Conservation (phyloP, 2,888 invertebrate genomes). For the Loripinus fragilis region DNA sequence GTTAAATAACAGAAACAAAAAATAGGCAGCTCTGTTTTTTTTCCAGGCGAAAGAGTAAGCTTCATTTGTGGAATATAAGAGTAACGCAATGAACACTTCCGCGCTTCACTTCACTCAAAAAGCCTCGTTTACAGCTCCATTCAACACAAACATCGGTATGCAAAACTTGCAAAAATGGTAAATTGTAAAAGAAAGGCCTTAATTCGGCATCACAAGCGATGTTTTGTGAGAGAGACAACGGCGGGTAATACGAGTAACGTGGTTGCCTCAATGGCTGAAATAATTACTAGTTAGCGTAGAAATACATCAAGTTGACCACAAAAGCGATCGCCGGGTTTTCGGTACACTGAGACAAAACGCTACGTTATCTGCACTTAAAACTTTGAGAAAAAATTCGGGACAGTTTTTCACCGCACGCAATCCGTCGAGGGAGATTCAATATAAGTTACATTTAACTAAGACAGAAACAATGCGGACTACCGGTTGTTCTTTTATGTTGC, state of each 20-base stretch:
- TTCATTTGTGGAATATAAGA: constrained; percentile 68
- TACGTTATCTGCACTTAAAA: constrained; percentile 50
- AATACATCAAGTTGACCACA: constrained; percentile 62
- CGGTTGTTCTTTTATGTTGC: constrained; percentile 31
- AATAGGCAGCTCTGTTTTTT: no score
- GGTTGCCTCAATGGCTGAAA: constrained; percentile 51
- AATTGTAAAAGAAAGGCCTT: constrained; percentile 32
- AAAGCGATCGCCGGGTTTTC: constrained; percentile 40
- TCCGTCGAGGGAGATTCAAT: constrained; percentile 33
- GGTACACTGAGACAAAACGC: constrained; percentile 48
- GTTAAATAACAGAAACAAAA: no score
- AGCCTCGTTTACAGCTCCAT: constrained; percentile 32
- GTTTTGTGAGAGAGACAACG: constrained; percentile 65
- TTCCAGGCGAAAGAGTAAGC: constrained; percentile 32
- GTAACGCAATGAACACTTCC: constrained; percentile 52
- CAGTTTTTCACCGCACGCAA: constrained; percentile 52
- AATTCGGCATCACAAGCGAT: constrained; percentile 48
- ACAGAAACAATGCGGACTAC: constrained; percentile 31
- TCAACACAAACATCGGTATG: constrained; percentile 51
- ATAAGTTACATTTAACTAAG: constrained; percentile 35
- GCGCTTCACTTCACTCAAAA: constrained; percentile 53
- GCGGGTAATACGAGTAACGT: constrained; percentile 51
- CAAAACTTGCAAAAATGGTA: constrained; percentile 58
- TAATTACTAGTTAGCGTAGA: constrained; percentile 58
- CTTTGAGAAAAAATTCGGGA: constrained; percentile 8